Base-by-base conservation (phyloP, 1,140 invertebrate species). In the Drosophila pectinifera region DNA sequence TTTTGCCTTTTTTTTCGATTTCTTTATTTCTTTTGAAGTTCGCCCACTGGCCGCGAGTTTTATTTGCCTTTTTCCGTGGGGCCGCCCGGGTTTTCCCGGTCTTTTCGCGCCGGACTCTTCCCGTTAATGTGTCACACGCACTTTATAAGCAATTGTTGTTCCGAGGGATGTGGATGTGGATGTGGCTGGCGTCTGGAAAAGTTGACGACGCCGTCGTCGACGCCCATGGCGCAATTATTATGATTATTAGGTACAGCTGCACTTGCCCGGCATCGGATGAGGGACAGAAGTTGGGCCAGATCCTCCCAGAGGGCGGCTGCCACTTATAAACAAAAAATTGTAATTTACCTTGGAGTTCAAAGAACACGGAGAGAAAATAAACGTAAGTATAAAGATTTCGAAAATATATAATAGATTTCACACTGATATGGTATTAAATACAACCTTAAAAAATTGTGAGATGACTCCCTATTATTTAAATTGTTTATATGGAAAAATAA, bases 91-190 rank as follows among this genome's bases (percentile, higher is more conserved):
- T 80, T 72, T 80, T 75, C 61, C 58, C 76, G 53, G 49, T 53
- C 55, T 26, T 41, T 73, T 81, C 73, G 63, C 73, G 49, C 36
- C 39, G 51, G 43, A 53, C 45, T 77, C 77, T 77, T 73, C 62
- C 78, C 72, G 78, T 90, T 90, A 90, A 90, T 90, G 86, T 90
- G 86, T 90, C 84, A 90, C 86, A 89, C 85, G 85, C 85, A 90
- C 86, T 85, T 90, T 86, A 86, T 81, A 85, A 90, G 86, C 85
- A 80, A 89, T 88, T 88, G 80, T 89, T 89, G 84, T 84, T 69
- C 75, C 39, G 57, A 46, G 31, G 16, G 36, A 14, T 8, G 54
- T 13, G 24, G 5, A 54, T 7, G 43, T 36, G 13, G 31, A 36
- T 22, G 43, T 36, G 13, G 31, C 28, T 22, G 63, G 80, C 84